These are phyloP conservation scores for Arctocebus calabarensis DNA, from an alignment of 2,797 vertebrate genomes.

Conservation along the genomic window DNA sequence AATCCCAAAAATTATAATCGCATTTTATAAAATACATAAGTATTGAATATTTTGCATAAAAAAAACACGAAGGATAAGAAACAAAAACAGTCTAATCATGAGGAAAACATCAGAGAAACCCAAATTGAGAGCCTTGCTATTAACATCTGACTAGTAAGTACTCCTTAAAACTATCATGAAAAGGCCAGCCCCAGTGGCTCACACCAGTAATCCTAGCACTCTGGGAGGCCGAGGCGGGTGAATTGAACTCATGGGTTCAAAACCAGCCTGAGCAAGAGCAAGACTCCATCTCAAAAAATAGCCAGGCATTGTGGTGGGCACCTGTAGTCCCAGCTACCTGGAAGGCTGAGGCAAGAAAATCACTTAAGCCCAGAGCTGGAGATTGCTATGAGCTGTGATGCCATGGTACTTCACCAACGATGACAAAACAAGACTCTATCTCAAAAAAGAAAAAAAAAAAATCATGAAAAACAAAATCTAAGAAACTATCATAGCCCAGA, in stretches of 20 bases:
- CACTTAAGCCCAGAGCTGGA: no score
- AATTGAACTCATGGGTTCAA: no score
- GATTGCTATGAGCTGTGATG: no score
- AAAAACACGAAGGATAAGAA: background rate
- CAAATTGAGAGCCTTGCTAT: background rate
- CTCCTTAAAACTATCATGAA: constrained; percentile 22
- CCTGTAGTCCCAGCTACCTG: no score
- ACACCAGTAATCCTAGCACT: no score
- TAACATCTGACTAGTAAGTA: background rate
- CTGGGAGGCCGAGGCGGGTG: no score
- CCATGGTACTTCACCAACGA: no score
- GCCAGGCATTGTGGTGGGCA: no score
- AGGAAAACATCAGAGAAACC: constrained; percentile 33
- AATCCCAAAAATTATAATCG: background rate
- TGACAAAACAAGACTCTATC: no score
- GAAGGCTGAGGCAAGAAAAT: no score
- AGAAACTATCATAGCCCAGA: background rate
- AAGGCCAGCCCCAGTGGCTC: background rate
- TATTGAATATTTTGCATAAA: constrained; percentile 18
- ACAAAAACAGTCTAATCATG: constrained; percentile 1
- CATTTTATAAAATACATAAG: background rate
- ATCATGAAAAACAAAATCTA: background rate
- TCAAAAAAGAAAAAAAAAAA: constrained; percentile 15
- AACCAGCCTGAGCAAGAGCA: no score
- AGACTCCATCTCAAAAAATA: no score